Conservation (phyloP, 2,888 invertebrate genomes). For the Meloe dianella region DNA sequence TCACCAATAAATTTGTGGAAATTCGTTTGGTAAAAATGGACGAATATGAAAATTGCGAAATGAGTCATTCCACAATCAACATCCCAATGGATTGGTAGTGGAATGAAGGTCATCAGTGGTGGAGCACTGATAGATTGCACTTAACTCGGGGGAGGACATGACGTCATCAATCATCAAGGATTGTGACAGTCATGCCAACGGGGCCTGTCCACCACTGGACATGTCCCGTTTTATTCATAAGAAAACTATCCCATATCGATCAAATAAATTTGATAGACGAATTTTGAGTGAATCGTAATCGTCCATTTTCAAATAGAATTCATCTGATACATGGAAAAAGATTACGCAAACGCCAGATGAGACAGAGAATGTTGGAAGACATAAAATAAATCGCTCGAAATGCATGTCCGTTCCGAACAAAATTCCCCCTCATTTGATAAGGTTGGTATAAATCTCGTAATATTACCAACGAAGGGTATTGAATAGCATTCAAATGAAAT, state of each 20-base stretch:
- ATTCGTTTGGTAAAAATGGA: no score
- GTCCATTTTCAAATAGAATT: background rate
- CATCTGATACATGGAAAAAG: background rate
- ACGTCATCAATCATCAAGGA: conserved; percentile 42
- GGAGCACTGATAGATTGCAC: conserved; percentile 43
- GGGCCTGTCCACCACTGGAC: background rate
- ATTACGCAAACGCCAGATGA: background rate
- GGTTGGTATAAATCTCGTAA: background rate
- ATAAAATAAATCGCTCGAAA: background rate
- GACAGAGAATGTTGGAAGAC: background rate
- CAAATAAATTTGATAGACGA: background rate
- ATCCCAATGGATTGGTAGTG: conserved; percentile 36
- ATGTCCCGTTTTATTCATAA: conserved; percentile 8
- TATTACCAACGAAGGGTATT: background rate
- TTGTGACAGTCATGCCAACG: conserved; percentile 30
- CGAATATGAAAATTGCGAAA: conserved; percentile 21
- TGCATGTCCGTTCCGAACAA: background rate
- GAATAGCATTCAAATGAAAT: background rate
- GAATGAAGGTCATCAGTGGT: conserved; percentile 40
- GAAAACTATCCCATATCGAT: background rate
- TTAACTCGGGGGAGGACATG: conserved; percentile 34
- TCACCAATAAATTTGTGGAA: no score
- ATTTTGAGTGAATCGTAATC: background rate
- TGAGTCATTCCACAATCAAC: conserved; percentile 14
- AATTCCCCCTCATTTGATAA: background rate